phyloP scores from a whole-genome alignment of 2,888 invertebrate species.

The Geophilus truncorum region DNA sequence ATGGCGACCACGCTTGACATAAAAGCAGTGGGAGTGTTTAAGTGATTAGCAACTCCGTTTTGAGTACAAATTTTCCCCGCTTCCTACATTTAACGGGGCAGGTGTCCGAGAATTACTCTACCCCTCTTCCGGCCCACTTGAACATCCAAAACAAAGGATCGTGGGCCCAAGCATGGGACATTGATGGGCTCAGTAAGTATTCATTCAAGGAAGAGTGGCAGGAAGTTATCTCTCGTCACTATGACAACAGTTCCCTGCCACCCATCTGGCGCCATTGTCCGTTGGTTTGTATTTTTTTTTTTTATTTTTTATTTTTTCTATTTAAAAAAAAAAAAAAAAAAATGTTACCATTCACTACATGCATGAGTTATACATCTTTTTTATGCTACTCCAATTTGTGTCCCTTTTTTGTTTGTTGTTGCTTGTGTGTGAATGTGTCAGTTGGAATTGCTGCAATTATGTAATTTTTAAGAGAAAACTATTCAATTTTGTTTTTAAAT shows the following conservation, averaged over 20 bases:
- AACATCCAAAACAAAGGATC: neutral
- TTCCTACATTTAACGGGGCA: slow-evolving; percentile 23
- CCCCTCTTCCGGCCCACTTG: slow-evolving; percentile 27
- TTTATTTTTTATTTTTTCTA: neutral
- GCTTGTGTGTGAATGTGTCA: neutral
- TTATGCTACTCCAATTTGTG: neutral
- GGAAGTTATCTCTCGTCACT: slow-evolving; percentile 21
- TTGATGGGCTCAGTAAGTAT: slow-evolving; percentile 15
- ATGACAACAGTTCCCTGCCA: slow-evolving; percentile 25
- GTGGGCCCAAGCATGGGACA: neutral
- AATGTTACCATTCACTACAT: neutral
- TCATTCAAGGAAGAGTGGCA: slow-evolving; percentile 27
- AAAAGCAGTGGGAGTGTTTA: neutral
- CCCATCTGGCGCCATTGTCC: slow-evolving; percentile 21
- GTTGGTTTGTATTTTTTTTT: neutral
- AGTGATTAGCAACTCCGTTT: neutral
- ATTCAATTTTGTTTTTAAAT: neutral
- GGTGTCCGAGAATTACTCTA: neutral
- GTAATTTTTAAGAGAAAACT: neutral
- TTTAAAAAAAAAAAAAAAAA: neutral
- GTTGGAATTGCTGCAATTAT: neutral
- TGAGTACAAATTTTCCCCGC: slow-evolving; percentile 7
- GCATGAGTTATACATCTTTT: neutral
- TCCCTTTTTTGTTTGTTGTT: neutral
- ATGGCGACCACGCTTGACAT: neutral